phyloP scores from a whole-genome alignment of 2,888 invertebrate species.

The Macrostomum cliftonense region DNA sequence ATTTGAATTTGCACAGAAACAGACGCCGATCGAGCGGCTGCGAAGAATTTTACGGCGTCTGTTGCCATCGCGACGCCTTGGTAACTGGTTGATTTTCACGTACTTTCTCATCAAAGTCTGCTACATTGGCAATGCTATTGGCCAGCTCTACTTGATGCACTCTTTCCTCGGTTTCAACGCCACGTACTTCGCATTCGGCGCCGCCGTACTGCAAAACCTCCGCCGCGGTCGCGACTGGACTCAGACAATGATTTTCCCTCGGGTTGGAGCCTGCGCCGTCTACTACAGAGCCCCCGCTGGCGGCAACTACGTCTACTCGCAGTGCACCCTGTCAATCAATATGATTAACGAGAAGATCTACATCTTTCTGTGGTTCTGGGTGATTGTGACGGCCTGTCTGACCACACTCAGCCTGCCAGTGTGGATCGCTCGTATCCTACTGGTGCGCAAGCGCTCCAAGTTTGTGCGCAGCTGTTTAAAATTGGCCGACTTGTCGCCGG shows the following conservation, averaged over 20 bases:
- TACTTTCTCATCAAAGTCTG: constrained; percentile 9
- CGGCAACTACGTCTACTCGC: neutral
- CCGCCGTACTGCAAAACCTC: constrained; percentile 4
- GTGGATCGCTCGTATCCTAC: constrained; percentile 1
- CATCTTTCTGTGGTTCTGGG: constrained; percentile 13
- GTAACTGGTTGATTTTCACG: constrained; percentile 8
- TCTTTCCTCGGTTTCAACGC: constrained; percentile 7
- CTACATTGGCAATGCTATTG: constrained; percentile 8
- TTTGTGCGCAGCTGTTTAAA: too few relatives aligned
- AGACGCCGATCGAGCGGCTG: too few relatives aligned
- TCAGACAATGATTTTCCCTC: constrained; percentile 7
- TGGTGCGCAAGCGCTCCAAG: too few relatives aligned
- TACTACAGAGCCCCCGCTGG: neutral
- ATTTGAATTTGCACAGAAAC: too few relatives aligned
- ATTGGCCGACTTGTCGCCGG: too few relatives aligned
- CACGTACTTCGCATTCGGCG: constrained; percentile 7
- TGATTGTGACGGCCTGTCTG: constrained; percentile 4
- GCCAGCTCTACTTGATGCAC: constrained; percentile 11
- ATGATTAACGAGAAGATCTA: constrained; percentile 14
- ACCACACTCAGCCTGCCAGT: constrained; percentile 10
- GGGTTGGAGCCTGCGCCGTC: constrained; percentile 2
- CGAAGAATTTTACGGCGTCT: too few relatives aligned
- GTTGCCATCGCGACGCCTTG: constrained; percentile 4
- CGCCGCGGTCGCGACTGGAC: constrained; percentile 8
- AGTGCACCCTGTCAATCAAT: constrained; percentile 12